Conservation (phyloP, 2,797 vertebrate genomes). For the Poecilia velifera region DNA sequence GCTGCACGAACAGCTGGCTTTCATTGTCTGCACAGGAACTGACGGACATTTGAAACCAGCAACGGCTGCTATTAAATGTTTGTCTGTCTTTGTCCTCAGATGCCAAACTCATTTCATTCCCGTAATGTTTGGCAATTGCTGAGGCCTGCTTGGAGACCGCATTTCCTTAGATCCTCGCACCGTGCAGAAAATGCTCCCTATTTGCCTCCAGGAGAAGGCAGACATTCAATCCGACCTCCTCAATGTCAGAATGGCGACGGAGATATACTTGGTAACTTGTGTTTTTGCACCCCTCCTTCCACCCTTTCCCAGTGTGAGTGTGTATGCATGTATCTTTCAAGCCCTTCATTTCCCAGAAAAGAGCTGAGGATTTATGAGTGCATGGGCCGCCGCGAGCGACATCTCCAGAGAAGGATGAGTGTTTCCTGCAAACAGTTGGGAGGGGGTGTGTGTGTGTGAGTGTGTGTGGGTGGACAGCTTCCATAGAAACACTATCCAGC, state of each 20-base stretch:
- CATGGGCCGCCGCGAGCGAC: conserved; percentile 67
- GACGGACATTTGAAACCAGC: conserved; percentile 63
- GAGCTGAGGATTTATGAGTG: conserved; percentile 72
- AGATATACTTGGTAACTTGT: conserved; percentile 67
- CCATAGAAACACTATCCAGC: conserved; percentile 81
- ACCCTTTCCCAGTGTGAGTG: conserved; percentile 28
- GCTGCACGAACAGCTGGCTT: conserved; percentile 67
- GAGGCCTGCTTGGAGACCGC: conserved; percentile 74
- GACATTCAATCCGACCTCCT: conserved; percentile 66
- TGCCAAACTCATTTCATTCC: conserved; percentile 64
- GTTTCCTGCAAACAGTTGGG: conserved; percentile 83
- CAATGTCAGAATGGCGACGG: conserved; percentile 56
- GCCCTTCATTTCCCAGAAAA: conserved; percentile 75
- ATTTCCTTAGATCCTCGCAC: conserved; percentile 63
- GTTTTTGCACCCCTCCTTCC: conserved; percentile 37
- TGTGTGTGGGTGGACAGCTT: conserved; percentile 76
- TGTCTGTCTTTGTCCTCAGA: conserved; percentile 51
- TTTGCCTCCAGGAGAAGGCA: conserved; percentile 66
- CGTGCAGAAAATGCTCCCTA: conserved; percentile 60
- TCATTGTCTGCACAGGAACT: conserved; percentile 67
- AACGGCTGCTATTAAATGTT: conserved; percentile 60
- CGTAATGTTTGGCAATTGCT: conserved; percentile 64
- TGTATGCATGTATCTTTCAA: conserved; percentile 65
- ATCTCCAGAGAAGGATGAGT: conserved; percentile 83
- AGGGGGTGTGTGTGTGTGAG: conserved; percentile 53